Conservation (phyloP, 2,113 vertebrate species). For the Vireo altiloquus region DNA sequence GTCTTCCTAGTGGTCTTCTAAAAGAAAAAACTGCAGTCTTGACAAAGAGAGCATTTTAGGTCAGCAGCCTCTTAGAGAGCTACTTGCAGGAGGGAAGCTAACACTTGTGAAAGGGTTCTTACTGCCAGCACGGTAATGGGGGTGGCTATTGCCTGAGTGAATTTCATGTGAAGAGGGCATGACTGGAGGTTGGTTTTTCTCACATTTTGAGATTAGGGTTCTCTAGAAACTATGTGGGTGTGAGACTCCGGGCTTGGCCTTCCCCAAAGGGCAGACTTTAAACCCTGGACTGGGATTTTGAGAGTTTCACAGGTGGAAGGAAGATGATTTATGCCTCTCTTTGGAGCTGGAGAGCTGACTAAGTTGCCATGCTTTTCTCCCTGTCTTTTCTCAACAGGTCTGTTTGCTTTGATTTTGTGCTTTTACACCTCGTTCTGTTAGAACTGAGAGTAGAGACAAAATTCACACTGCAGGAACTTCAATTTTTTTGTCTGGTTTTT, state of each 20-base stretch:
- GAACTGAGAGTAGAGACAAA: accelerated
- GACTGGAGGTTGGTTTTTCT: not conserved
- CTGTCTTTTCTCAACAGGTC: not conserved
- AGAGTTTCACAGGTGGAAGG: not conserved
- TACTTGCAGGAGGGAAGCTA: not conserved
- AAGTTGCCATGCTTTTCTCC: accelerated
- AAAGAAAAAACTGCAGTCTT: not conserved
- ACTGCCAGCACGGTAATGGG: not conserved
- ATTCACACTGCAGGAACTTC: not conserved
- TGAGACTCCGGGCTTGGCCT: not conserved
- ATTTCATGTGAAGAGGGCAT: not conserved
- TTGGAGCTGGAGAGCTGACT: not conserved
- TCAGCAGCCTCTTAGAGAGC: not conserved
- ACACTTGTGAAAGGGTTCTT: too few species aligned
- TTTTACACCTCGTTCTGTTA: not conserved
- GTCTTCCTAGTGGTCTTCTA: not conserved
- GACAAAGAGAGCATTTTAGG: not conserved
- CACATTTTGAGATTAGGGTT: not conserved
- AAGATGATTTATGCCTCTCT: not conserved
- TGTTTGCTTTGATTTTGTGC: not conserved
- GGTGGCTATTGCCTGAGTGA: not conserved
- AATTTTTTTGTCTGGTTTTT: not conserved
- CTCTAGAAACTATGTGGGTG: not conserved
- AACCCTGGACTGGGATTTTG: not conserved
- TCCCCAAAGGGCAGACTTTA: not conserved